phyloP scores from a whole-genome alignment of 2,888 invertebrate species.

The Apeira syringaria region DNA sequence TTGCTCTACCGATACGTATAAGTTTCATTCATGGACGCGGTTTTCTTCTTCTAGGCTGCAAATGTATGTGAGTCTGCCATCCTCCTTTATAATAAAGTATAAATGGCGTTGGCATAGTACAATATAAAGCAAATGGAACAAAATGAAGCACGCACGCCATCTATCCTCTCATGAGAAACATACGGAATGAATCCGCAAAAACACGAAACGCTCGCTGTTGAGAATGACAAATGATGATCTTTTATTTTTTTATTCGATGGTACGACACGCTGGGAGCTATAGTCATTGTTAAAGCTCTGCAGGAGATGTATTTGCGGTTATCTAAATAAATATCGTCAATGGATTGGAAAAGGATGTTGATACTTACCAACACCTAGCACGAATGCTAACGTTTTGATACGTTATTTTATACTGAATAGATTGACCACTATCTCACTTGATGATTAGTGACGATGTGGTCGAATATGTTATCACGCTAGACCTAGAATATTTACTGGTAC shows the following conservation, averaged over 20 bases:
- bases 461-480: no score
- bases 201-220: constrained; percentile 23
- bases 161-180: constrained; percentile 17
- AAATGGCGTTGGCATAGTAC: neutral
- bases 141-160: constrained; percentile 17
- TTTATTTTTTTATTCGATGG: constrained; percentile 30
- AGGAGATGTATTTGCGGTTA: constrained; percentile 5
- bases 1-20: no score
- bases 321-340: constrained; percentile 14
- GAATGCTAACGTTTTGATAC: no score
- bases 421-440: no score
- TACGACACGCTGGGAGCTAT: constrained; percentile 15
- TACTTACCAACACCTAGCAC: no score
- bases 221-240: constrained; percentile 33
- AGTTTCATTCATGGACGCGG: no score
- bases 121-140: neutral
- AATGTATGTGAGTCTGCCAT: no score
- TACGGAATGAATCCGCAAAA: constrained; percentile 29
- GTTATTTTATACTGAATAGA: no score
- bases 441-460: no score
- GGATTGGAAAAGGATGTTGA: constrained; percentile 10
- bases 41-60: no score
- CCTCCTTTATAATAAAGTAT: no score
- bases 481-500: no score
- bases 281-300: constrained; percentile 12